phyloP scores from a whole-genome alignment of 2,797 vertebrate species.

The Sebastes nivosus region DNA sequence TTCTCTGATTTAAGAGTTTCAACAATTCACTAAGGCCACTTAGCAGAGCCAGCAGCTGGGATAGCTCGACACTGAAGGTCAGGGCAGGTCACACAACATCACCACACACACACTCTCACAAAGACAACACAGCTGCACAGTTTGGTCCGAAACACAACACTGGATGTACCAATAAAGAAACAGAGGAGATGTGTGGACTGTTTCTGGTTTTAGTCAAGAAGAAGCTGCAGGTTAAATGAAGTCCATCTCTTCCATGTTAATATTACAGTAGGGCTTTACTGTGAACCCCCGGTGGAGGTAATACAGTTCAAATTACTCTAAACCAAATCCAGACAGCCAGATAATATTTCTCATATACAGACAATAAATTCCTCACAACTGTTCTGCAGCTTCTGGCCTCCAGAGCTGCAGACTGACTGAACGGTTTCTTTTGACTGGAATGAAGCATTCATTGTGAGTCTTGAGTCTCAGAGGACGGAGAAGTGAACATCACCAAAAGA shows the following conservation, averaged over 20 bases:
- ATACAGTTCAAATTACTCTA: not conserved
- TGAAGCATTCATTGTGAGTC: not conserved
- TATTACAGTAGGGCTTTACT: not conserved
- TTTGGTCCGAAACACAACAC: not conserved
- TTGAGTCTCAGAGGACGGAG: not conserved
- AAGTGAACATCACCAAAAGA: conserved; percentile 26
- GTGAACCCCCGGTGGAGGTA: not conserved
- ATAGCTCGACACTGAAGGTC: conserved; percentile 3
- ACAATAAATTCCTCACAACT: conserved; percentile 19
- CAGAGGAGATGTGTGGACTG: not conserved
- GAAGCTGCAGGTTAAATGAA: not conserved
- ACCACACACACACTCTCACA: not conserved
- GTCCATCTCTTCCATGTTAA: not conserved
- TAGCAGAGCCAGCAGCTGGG: conserved; percentile 41
- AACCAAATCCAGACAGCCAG: not conserved
- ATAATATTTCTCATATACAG: not conserved
- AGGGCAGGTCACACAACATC: not conserved
- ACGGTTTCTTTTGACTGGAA: not conserved
- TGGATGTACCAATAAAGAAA: not conserved
- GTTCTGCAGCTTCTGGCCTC: not conserved
- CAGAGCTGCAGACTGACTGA: not conserved
- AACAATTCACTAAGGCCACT: conserved; percentile 9
- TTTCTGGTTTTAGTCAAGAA: not conserved
- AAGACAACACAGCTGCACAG: not conserved
- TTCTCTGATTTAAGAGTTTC: conserved; percentile 18